Percentiles rank a stretch among this genome's conserved stretches.
phyloP scores from a whole-genome alignment of 2,888 invertebrate genomes.

The Leucophora obtusa region DNA sequence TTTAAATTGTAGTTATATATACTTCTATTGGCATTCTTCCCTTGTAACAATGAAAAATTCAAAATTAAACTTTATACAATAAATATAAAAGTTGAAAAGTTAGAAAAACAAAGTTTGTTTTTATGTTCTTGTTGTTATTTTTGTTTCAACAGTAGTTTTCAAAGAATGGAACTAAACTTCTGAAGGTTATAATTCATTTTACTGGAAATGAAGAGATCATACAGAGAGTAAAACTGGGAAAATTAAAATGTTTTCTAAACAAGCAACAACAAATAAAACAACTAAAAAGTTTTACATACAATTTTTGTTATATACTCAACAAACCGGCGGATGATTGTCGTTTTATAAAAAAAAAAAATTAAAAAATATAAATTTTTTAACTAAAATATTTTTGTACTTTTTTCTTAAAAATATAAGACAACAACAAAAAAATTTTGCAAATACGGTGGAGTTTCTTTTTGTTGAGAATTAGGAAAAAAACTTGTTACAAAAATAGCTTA shows the following conservation, averaged over 20 bases:
- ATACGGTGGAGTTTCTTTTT: conserved; percentile 7
- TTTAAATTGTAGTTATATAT: too few species aligned
- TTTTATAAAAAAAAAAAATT: conserved; percentile 5
- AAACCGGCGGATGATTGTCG: conserved; percentile 28
- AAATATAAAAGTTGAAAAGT: conserved; percentile 3
- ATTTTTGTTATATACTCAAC: neutral
- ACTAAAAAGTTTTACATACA: conserved; percentile 10
- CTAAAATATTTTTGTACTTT: neutral
- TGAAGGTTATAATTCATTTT: conserved; percentile 19
- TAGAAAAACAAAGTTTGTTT: neutral
- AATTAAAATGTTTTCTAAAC: neutral
- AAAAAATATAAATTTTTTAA: neutral
- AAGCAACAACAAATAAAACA: neutral
- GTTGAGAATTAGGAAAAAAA: neutral
- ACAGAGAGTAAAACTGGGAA: neutral
- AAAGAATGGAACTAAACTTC: neutral
- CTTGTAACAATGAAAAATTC: neutral
- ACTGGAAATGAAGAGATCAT: conserved; percentile 2
- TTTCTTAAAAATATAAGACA: neutral
- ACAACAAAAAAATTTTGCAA: conserved; percentile 8
- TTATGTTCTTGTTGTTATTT: neutral
- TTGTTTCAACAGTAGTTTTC: neutral
- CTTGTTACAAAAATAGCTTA: conserved; percentile 20
- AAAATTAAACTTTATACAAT: neutral
- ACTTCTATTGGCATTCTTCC: conserved; percentile 4